phyloP scores from a whole-genome alignment of 2,888 invertebrate species.

The Tolmerus cingulatus region DNA sequence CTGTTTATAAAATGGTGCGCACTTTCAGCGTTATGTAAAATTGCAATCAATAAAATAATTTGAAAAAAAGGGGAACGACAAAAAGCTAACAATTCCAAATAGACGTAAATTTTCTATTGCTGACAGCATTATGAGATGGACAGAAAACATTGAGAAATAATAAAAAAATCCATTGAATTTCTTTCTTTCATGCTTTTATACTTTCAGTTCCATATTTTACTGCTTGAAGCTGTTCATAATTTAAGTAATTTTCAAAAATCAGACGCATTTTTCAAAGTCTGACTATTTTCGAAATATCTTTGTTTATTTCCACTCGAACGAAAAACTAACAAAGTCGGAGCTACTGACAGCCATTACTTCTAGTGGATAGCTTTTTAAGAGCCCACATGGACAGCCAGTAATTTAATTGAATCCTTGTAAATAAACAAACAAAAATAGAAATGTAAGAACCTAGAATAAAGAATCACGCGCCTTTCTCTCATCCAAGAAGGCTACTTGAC shows the following conservation, averaged over 20 bases:
- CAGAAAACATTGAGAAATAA: neutral
- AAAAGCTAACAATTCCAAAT: too few species aligned
- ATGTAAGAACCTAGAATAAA: neutral
- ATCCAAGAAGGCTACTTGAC: neutral
- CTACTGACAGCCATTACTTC: neutral
- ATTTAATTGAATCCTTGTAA: neutral
- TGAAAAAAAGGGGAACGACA: too few species aligned
- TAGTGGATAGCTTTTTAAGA: neutral
- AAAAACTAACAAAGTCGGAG: neutral
- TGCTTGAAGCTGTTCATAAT: neutral
- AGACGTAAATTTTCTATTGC: neutral
- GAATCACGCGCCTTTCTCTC: neutral
- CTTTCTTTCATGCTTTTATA: neutral
- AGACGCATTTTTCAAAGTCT: neutral
- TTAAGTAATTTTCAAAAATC: neutral
- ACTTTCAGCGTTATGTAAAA: too few species aligned
- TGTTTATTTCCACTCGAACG: neutral
- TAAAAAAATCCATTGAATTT: neutral
- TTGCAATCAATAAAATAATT: too few species aligned
- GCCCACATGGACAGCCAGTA: neutral
- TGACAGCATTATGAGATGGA: neutral
- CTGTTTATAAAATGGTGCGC: too few species aligned
- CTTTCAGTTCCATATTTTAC: neutral
- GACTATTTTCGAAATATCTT: neutral
- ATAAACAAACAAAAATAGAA: neutral